phyloP scores from a whole-genome alignment of 2,113 vertebrate species.

The Chrysemys picta region DNA sequence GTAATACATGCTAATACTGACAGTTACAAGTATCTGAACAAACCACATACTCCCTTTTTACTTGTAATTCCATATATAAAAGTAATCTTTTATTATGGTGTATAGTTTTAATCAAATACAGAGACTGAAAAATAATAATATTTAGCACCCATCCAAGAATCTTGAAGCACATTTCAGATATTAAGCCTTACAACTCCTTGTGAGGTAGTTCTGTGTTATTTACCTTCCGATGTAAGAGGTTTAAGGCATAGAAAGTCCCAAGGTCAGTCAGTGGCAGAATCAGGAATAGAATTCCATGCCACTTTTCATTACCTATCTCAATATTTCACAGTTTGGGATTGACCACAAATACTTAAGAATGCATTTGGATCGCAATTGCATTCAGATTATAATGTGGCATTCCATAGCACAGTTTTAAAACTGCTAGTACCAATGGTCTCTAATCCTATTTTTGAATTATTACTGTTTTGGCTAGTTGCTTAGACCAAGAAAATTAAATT shows the following conservation, averaged over 20 bases:
- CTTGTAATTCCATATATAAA: slow-evolving; percentile 63
- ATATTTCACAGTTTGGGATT: neutral
- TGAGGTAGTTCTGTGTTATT: neutral
- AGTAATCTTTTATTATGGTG: slow-evolving; percentile 61
- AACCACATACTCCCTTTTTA: slow-evolving; percentile 49
- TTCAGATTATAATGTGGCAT: slow-evolving; percentile 9
- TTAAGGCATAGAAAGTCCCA: neutral
- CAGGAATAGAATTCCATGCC: neutral
- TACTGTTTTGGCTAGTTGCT: slow-evolving; percentile 71
- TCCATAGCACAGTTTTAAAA: slow-evolving; percentile 11
- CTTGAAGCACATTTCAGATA: slow-evolving; percentile 46
- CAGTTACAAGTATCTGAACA: slow-evolving; percentile 50
- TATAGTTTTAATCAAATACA: slow-evolving; percentile 65
- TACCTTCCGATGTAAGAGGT: too few relatives aligned
- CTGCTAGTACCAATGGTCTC: slow-evolving; percentile 48
- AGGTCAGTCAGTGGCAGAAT: neutral
- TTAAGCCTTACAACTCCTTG: neutral
- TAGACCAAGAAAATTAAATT: slow-evolving; percentile 78
- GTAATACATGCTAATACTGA: neutral
- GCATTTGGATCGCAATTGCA: neutral
- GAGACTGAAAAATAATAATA: slow-evolving; percentile 66
- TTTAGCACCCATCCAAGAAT: slow-evolving; percentile 58
- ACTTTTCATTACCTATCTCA: neutral
- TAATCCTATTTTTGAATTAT: slow-evolving; percentile 73
- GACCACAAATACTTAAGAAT: neutral